Evolutionary conservation across 2,888 invertebrate species (phyloP).

Genomic region (Rutpela maculata): DNA sequence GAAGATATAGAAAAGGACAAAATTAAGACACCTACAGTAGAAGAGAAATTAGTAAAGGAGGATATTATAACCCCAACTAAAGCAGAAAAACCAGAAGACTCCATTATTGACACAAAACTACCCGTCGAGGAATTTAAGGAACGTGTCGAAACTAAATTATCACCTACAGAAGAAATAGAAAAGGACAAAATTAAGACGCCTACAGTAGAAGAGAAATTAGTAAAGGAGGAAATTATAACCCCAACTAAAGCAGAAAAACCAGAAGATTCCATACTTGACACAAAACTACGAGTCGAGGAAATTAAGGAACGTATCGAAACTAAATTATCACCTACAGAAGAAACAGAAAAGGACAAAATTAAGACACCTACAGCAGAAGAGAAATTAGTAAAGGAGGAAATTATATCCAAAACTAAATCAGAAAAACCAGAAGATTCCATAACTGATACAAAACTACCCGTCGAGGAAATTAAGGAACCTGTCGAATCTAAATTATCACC

Average conservation of each 20-base stretch:
- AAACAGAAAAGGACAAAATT: neutral
- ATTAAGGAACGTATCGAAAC: neutral
- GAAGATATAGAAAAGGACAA: neutral
- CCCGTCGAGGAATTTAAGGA: neutral
- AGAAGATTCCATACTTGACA: neutral
- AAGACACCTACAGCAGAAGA: neutral
- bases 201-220: neutral
- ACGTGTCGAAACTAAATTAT: neutral
- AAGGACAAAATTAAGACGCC: neutral
- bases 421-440: too few relatives aligned
- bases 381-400: neutral
- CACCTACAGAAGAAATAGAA: neutral
- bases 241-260: neutral
- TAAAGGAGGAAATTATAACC: neutral
- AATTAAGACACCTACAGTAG: neutral
- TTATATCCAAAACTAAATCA: neutral
- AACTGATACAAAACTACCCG: too few relatives aligned
- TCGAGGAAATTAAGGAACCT: too few relatives aligned
- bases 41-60: neutral
- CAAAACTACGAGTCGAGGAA: neutral
- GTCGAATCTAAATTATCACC: too few relatives aligned
- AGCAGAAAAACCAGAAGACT: too few relatives aligned
- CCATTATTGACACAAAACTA: too few relatives aligned
- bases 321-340: too few relatives aligned
- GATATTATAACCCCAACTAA: too few relatives aligned